Percentiles rank a stretch among this genome's conserved stretches.
Evolutionary conservation across 2,888 invertebrate genomes (phyloP).

Genomic region (Tryphoninae sp.): DNA sequence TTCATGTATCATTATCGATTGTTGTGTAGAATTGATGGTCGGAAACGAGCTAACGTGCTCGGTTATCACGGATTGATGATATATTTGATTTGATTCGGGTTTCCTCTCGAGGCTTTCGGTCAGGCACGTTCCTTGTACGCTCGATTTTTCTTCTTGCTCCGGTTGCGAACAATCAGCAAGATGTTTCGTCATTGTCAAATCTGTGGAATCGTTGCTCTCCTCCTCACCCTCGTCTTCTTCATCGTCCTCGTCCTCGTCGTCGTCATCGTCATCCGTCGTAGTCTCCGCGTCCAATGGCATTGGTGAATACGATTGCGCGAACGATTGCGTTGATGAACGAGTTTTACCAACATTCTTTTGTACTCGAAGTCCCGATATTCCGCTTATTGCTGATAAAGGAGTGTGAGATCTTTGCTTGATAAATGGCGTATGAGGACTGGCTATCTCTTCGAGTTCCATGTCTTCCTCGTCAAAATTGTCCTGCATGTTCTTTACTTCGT

Average conservation of each 20-base stretch:
- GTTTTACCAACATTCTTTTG: slow-evolving; percentile 80
- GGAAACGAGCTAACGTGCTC: slow-evolving; percentile 73
- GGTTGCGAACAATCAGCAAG: slow-evolving; percentile 71
- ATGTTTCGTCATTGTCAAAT: slow-evolving; percentile 69
- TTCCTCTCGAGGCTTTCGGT: slow-evolving; percentile 58
- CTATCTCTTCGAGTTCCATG: slow-evolving; percentile 77
- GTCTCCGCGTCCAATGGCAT: slow-evolving; percentile 73
- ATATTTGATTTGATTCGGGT: slow-evolving; percentile 64
- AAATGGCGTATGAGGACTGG: slow-evolving; percentile 75
- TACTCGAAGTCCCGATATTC: slow-evolving; percentile 74
- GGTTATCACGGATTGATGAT: slow-evolving; percentile 74
- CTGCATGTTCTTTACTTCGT: slow-evolving; percentile 77
- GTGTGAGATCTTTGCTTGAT: slow-evolving; percentile 73
- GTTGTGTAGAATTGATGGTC: slow-evolving; percentile 70
- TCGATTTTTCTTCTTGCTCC: slow-evolving; percentile 66
- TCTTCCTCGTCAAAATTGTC: slow-evolving; percentile 77
- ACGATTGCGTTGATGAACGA: slow-evolving; percentile 72
- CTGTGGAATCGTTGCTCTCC: slow-evolving; percentile 66
- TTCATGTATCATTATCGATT: slow-evolving; percentile 70
- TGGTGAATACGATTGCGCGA: slow-evolving; percentile 73
- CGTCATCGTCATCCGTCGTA: slow-evolving; percentile 60
- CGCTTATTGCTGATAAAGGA: slow-evolving; percentile 74
- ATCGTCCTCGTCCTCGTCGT: slow-evolving; percentile 71
- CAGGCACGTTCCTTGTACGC: not conserved
- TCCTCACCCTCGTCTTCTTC: slow-evolving; percentile 49